Evolutionary conservation across 23 tunicate genomes (phyloP), one percentile per base, ranked within the genome.

Genomic region (Halocynthia aurantium): DNA sequence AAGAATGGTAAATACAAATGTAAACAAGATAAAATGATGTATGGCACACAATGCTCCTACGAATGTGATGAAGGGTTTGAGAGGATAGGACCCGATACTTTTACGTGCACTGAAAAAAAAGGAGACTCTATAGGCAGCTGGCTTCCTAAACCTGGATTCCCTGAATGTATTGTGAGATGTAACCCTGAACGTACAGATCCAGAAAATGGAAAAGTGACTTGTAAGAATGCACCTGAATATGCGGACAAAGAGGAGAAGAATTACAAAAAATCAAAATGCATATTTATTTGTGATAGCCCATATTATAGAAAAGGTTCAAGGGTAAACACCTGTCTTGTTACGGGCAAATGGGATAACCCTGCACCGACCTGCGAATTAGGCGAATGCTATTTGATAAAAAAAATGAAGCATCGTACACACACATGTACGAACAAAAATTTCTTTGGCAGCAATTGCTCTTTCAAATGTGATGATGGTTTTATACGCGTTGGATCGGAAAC

Each of bases 391-490:
- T 17, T 15, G 21, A 53, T 54, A 44, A 8, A 74, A 56, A 74
- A 74, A 44, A 64, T 54, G 18, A 62, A 22, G 8, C 55, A 74
- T 49, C 19, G 78, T 8, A 53, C 56, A 54, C 31, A 53, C n/a
- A 74, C 8, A 8, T 74, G 78, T 54, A 80, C 83, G 15, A 55
- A 69, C 49, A 62, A 57, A 13, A 66, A 80, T 52, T 52, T 50
- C 13, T 70, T 80, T 5, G 83, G 76, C 6, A 80, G 83, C 51
- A 62, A 6, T 50, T 80, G 83, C 31, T 6, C 50, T n/a, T 80
- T 80, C 60, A 65, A 61, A 7, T 80, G 83, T 68, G 44, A 80
- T 13, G 83, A 53, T 21, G 83, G 83, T 7, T 80, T 67, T 62
- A 52, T 55, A 50, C 57, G 69, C 22, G 57, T 67, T 22, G 83